Conservation (phyloP, 2,888 invertebrate species). For the Gisinianus flammeolus region DNA sequence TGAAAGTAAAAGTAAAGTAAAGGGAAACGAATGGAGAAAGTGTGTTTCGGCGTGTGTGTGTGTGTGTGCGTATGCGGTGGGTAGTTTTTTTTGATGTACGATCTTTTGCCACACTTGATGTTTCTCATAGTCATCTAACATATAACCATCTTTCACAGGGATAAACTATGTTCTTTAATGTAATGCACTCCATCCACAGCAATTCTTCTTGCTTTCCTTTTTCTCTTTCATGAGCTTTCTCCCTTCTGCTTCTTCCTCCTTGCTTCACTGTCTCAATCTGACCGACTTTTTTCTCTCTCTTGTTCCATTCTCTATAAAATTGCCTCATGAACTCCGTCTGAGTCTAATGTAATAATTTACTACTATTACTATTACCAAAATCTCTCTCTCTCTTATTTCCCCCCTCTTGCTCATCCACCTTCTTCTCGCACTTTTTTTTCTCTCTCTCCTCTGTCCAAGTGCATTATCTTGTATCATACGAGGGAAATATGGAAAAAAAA, state of each 20-base stretch:
- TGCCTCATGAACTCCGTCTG: conserved; percentile 8
- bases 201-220: conserved; percentile 6
- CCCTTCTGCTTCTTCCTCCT: neutral
- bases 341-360: conserved; percentile 7
- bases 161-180: conserved; percentile 17
- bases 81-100: conserved; percentile 33
- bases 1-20: no score
- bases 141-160: conserved; percentile 12
- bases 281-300: neutral
- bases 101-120: conserved; percentile 37
- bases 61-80: no score
- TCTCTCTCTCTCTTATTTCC: neutral
- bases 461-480: neutral
- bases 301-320: neutral
- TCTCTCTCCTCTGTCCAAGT: neutral
- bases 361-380: conserved; percentile 14
- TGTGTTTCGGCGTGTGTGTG: no score
- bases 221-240: neutral
- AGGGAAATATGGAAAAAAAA: no score
- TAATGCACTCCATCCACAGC: conserved; percentile 5
- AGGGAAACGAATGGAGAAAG: no score
- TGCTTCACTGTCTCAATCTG: neutral
- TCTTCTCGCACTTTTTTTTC: neutral
- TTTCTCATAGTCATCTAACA: conserved; percentile 16
- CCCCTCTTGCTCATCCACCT: neutral